Evolutionary conservation across 2,113 vertebrate species (phyloP).

Genomic region (Choloepus hoffmanni): DNA sequence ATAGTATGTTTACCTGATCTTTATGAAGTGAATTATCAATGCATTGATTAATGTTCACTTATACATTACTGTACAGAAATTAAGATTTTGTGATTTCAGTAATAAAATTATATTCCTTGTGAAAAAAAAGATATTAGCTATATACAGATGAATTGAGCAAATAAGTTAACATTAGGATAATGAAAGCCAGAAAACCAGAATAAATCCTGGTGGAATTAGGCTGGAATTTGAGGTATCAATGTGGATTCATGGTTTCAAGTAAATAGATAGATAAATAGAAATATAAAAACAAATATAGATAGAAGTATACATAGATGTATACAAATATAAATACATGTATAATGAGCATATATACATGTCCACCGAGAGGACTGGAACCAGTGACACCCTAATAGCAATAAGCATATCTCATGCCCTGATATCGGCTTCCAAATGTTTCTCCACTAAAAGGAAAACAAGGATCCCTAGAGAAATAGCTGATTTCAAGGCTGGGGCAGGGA

Average conservation of each 20-base stretch:
- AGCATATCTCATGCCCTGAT: not conserved
- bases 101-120: too few relatives aligned
- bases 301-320: not conserved
- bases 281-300: not conserved
- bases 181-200: not conserved
- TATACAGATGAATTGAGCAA: not conserved
- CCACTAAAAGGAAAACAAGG: not conserved
- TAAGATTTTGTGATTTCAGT: too few relatives aligned
- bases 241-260: slow-evolving; percentile 8
- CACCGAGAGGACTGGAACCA: not conserved
- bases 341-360: not conserved
- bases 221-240: not conserved
- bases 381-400: not conserved
- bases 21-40: too few relatives aligned
- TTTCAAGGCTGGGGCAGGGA: not conserved
- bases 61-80: too few relatives aligned
- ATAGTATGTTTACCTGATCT: too few relatives aligned
- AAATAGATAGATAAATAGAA: not conserved
- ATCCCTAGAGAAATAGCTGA: not conserved
- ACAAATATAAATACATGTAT: too few relatives aligned
- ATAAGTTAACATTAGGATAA: not conserved
- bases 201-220: not conserved
- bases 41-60: too few relatives aligned
- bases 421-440: slow-evolving; percentile 22
- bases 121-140: not conserved